phyloP scores from a whole-genome alignment of 2,888 invertebrate genomes.

The Colletes collaris region DNA sequence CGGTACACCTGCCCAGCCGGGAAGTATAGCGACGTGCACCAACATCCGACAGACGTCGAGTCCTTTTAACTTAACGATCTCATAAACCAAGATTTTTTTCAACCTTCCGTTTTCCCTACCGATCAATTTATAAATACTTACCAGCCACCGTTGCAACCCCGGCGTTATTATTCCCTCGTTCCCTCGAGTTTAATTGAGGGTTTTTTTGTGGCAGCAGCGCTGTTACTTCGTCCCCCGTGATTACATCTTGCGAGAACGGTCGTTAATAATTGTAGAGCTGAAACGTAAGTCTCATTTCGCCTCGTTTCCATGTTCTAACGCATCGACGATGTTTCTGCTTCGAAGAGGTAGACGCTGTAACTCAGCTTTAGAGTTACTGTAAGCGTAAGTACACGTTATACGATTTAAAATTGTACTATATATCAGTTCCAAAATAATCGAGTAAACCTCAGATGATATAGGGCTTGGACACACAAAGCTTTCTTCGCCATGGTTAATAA shows the following conservation, averaged over 20 bases:
- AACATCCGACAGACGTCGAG: slow-evolving; percentile 48
- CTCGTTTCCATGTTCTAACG: neutral
- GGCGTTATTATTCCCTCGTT: neutral
- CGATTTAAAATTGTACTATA: too few species aligned
- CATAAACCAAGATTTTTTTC: slow-evolving; percentile 55
- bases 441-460: too few species aligned
- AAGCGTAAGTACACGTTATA: too few species aligned
- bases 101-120: neutral
- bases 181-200: slow-evolving; percentile 9
- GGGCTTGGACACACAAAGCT: too few species aligned
- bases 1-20: slow-evolving; percentile 49
- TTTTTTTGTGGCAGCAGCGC: slow-evolving; percentile 1
- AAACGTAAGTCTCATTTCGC: neutral
- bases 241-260: slow-evolving; percentile 12
- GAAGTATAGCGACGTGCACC: slow-evolving; percentile 40
- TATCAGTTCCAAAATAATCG: too few species aligned
- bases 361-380: too few species aligned
- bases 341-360: too few species aligned
- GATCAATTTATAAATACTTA: slow-evolving; percentile 23
- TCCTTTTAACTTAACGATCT: slow-evolving; percentile 68
- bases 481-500: too few species aligned
- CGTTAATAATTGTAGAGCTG: neutral
- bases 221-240: neutral
- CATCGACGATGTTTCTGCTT: too few species aligned
- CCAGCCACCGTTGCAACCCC: neutral